Base-by-base conservation (phyloP, 2,113 vertebrate genomes). In the Pleuronectes platessa region DNA sequence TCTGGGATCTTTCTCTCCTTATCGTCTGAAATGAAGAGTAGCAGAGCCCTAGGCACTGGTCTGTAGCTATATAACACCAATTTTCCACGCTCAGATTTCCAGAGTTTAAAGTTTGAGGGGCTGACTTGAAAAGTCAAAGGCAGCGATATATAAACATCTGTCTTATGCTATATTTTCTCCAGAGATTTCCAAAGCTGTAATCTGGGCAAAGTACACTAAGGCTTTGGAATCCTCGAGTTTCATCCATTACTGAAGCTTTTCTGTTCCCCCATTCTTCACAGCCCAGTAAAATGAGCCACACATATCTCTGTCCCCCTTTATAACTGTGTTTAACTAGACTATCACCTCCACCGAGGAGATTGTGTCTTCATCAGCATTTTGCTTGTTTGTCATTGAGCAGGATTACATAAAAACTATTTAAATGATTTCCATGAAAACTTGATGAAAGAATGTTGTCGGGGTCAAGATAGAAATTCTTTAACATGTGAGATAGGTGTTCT, bases 61-160 rank as follows among this genome's bases (percentile, higher is more conserved):
- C 21, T 64, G 37, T 17, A 47, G 27, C 24, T 67, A 23, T 76
- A 64, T 21, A 78, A 61, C 62, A 64, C 17, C 13, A 15, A 59
- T 85, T 92, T 87, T 77, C 79, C 79, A 61, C 42, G 23, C 60
- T 79, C 26, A 27, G 26, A 53, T 75, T 63, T 79, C 51, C 15
- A 66, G 63, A 20, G 24, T 56, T 76, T 72, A 42, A 37, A 61
- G 15, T 14, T 76, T 61, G 23, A 53, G 18, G 4, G 14, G 8
- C 20, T 58, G 72, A 56, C 51, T 47, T 62, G 17, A 51, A 40
- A 62, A 62, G 76, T 51, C 2, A 35, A 26, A 63, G 6, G 51
- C 24, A 69, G 17, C 45, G 54, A 86, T 59, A 86, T 59, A 70
- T 59, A 61, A 76, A 54, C 74, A 74, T 74, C 68, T 70, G 37